Base-by-base conservation (phyloP, 2,113 vertebrate species). In the Elanus axillaris region DNA sequence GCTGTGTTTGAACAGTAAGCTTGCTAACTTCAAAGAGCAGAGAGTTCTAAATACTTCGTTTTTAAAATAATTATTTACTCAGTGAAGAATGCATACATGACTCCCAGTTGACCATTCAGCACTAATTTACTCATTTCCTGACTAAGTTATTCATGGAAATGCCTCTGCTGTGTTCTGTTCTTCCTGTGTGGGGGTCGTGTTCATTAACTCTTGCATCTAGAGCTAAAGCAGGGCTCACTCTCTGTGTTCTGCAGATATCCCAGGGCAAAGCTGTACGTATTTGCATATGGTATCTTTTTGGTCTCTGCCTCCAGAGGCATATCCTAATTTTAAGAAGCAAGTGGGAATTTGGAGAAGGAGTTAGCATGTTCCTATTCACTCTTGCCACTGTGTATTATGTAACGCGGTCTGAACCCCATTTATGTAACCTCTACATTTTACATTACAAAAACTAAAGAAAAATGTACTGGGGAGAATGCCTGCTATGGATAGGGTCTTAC, bases 41-140 rank as follows among this genome's bases (percentile, higher is more conserved):
- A n/a, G 36, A 84, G 27, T 68, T 90, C 26, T 62, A 40, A 74
- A 72, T 88, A 60, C 45, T 84, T 92, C 7, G 84, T 94, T 94
- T 91, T 87, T 4, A 85, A 91, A 96, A 56, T 76, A 89, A 85
- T 91, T 92, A 87, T 89, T 94, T 94, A 81, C 64, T 85, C 60
- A 79, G 62, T 85, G 69, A 91, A 85, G 69, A 91, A 85, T 85
- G 80, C 50, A 82, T 86, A 58, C 66, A 43, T 94, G 48, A 76
- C 89, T 89, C 75, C 84, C 32, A 63, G 36, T 38, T 90, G 66
- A 76, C 66, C 38, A 50, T 55, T 93, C 77, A 90, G 27, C 66
- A 26, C 48, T 93, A 82, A 95, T 93, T 71, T 86, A 58, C 68
- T 89, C 36, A 95, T 96, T 96, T 95, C 86, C 95, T 97, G 91